Evolutionary conservation across 2,797 vertebrate species (phyloP).

Genomic region (Acropternis orthonyx): DNA sequence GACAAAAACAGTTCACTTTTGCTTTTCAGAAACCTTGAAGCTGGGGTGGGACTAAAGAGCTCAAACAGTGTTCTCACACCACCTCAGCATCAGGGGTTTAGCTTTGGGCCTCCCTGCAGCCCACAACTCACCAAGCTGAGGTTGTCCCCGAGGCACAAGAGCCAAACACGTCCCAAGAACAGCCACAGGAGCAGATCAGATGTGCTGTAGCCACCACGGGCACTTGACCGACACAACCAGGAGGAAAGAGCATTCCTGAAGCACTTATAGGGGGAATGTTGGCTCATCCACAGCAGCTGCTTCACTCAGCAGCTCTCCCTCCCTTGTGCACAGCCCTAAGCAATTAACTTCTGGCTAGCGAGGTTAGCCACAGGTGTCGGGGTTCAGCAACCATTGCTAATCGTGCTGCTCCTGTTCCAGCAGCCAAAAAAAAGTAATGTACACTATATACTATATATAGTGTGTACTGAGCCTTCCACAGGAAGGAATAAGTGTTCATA

Average conservation of each 20-base stretch:
- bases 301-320: background rate
- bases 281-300: background rate
- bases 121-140: rapidly evolving
- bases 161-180: rapidly evolving
- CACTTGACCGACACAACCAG: rapidly evolving
- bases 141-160: rapidly evolving
- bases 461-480: background rate
- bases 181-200: too few relatives aligned
- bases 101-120: rapidly evolving
- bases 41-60: rapidly evolving
- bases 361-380: background rate
- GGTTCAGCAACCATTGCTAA: background rate
- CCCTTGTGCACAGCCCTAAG: background rate
- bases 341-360: background rate
- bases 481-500: background rate
- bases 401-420: background rate
- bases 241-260: rapidly evolving
- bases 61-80: rapidly evolving
- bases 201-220: rapidly evolving
- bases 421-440: background rate
- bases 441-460: too few relatives aligned
- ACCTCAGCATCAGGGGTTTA: background rate
- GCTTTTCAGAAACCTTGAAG: rapidly evolving
- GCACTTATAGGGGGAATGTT: rapidly evolving
- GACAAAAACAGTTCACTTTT: rapidly evolving